phyloP scores from a whole-genome alignment of 2,888 invertebrate genomes.

The Hydropsyche betteni region DNA sequence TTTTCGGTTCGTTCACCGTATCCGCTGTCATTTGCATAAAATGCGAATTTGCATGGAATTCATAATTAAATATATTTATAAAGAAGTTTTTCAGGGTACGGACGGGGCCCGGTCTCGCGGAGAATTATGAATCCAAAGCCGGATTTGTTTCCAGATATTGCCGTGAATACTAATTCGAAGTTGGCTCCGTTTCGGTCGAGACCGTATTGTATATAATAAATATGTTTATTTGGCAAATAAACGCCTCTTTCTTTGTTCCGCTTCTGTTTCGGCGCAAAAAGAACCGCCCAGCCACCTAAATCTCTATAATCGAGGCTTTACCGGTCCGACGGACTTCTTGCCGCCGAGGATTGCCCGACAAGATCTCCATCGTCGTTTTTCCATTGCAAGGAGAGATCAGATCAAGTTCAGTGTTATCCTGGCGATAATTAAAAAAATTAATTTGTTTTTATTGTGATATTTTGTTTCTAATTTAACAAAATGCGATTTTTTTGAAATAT shows the following conservation, averaged over 20 bases:
- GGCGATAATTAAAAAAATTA: no score
- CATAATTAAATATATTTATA: conserved; percentile 31
- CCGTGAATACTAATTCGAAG: conserved; percentile 34
- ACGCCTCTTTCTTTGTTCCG: conserved; percentile 33
- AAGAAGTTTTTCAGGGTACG: conserved; percentile 3
- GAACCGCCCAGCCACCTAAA: conserved; percentile 12
- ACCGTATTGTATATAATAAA: conserved; percentile 36
- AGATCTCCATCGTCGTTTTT: conserved; percentile 4
- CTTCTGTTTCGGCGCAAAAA: conserved; percentile 16
- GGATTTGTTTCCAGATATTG: conserved; percentile 36
- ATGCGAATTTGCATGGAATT: conserved; percentile 25
- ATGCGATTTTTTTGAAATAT: no score
- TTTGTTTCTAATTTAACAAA: no score
- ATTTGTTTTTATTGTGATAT: no score
- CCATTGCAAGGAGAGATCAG: no score
- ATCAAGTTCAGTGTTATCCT: no score
- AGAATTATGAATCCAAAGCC: conserved; percentile 36
- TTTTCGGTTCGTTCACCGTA: conserved; percentile 16
- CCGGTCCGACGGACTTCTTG: conserved; percentile 26
- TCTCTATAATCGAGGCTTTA: conserved; percentile 32
- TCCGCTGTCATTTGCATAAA: conserved; percentile 31
- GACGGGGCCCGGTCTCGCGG: neutral
- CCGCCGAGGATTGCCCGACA: conserved; percentile 5
- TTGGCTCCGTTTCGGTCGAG: conserved; percentile 22
- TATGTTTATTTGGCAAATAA: conserved; percentile 36